Percentiles rank a stretch among this genome's conserved stretches.
phyloP scores from a whole-genome alignment of 1,140 invertebrate genomes.

The Bombus breviceps region DNA sequence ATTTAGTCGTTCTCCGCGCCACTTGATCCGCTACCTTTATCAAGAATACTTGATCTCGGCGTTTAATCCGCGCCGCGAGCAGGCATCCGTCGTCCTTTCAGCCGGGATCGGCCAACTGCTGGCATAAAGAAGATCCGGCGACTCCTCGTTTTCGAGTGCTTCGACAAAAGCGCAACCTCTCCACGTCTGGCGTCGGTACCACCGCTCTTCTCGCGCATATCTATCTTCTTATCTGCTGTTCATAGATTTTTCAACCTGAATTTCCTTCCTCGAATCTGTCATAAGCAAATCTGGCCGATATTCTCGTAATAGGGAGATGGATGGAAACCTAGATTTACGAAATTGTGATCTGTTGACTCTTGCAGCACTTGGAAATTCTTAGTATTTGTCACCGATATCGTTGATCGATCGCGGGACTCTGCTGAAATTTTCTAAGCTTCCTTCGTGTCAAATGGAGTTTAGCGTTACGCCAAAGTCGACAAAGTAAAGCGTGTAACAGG shows the following conservation, averaged over 20 bases:
- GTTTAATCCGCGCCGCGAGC: slow-evolving; percentile 43
- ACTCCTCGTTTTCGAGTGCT: slow-evolving; percentile 42
- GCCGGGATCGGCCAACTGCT: neutral
- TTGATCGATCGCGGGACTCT: too few relatives aligned
- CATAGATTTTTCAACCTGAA: neutral
- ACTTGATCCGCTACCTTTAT: slow-evolving; percentile 44
- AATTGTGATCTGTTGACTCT: too few relatives aligned
- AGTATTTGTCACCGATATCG: too few relatives aligned
- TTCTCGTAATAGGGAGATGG: too few relatives aligned
- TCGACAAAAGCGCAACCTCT: slow-evolving; percentile 33
- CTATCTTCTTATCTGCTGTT: slow-evolving; percentile 29
- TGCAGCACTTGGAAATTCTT: too few relatives aligned
- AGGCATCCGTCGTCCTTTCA: slow-evolving; percentile 32
- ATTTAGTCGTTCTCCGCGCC: slow-evolving; percentile 48
- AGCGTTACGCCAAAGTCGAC: too few relatives aligned
- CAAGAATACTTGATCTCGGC: slow-evolving; percentile 45
- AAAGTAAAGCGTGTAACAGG: too few relatives aligned
- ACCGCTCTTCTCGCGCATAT: neutral
- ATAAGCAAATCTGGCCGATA: too few relatives aligned
- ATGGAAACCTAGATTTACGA: too few relatives aligned
- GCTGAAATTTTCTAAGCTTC: too few relatives aligned
- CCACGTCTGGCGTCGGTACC: neutral
- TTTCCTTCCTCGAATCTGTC: neutral
- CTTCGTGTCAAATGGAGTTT: too few relatives aligned
- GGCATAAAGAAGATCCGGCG: slow-evolving; percentile 38